Evolutionary conservation across 1,140 invertebrate species (phyloP), one percentile per base, ranked within the genome.

Genomic region (Drosophila nebulosa): DNA sequence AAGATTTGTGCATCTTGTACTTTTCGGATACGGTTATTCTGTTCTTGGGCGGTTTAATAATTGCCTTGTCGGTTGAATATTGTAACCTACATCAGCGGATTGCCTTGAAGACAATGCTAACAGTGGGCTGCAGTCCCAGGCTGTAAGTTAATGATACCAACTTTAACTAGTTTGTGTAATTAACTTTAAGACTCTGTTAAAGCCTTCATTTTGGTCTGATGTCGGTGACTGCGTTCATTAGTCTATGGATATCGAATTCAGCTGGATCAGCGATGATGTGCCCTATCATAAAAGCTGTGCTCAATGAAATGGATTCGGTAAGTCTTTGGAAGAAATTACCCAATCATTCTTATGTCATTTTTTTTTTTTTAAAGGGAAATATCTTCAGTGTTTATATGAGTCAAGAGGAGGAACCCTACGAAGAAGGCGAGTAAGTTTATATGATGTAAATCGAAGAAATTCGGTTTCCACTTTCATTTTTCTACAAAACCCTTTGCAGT

Each of bases 221-320:
- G 63, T 81, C 93, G 4, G 95, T 96, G 0, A 96, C 96, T 0
- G 95, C 94, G 91, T 94, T 96, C 62, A 93, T 96, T 32, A 96
- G 95, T 0, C 94, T 96, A 94, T 97, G 96, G 96, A 95, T 97
- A 22, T 95, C 95, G 0, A 97, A 97, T 72, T 95, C 96, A 0
- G 96, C 96, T 0, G 94, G 95, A 1, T 95, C 95, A 0, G 95
- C 96, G 0, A 96, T 97, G 95, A 96, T 97, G 95, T 94, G 96
- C 30, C 96, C 96, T 0, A 97, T 97, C 51, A 94, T 96, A 0
- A 94, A 96, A 46, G 95, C 96, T 0, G 93, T 96, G 0, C 86
- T 96, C 0, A 92, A 93, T 59, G 95, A 96, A 76, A 90, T 96
- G 39, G 93, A 95, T 89, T 90, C 92, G 91, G 94, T 95, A 91